These are phyloP conservation scores for Meles meles DNA, from an alignment of 2,113 vertebrate genomes.

Conservation along the genomic window DNA sequence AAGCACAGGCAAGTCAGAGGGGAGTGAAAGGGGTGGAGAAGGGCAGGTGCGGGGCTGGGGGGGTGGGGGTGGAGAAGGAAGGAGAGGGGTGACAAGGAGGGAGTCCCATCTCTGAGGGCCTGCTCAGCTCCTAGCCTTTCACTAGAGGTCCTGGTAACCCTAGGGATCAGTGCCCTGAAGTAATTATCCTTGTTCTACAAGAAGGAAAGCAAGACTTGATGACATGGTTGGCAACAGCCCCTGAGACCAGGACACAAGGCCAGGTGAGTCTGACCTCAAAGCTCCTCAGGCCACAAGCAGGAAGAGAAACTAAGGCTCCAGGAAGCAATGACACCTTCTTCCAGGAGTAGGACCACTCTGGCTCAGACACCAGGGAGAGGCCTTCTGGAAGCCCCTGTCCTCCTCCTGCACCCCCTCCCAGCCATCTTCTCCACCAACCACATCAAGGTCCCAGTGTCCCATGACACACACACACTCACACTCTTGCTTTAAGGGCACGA, in stretches of 20 bases:
- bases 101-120: background rate
- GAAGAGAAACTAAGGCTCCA: background rate
- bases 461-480: background rate
- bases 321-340: background rate
- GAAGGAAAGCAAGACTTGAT: background rate
- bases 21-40: background rate
- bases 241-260: background rate
- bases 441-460: background rate
- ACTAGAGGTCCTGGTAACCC: background rate
- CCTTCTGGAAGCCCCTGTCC: background rate
- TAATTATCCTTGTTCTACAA: background rate
- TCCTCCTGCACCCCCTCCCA: background rate
- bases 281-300: background rate
- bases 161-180: background rate
- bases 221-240: background rate
- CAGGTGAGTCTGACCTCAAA: background rate
- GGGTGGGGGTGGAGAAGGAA: too few relatives aligned
- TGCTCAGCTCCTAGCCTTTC: background rate
- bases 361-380: background rate
- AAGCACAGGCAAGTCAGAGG: background rate
- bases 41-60: too few relatives aligned
- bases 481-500: background rate
- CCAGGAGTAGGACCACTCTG: background rate
- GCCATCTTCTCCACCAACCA: background rate
- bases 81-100: background rate